phyloP scores from a whole-genome alignment of 1,140 invertebrate species.

The Pantala flavescens region DNA sequence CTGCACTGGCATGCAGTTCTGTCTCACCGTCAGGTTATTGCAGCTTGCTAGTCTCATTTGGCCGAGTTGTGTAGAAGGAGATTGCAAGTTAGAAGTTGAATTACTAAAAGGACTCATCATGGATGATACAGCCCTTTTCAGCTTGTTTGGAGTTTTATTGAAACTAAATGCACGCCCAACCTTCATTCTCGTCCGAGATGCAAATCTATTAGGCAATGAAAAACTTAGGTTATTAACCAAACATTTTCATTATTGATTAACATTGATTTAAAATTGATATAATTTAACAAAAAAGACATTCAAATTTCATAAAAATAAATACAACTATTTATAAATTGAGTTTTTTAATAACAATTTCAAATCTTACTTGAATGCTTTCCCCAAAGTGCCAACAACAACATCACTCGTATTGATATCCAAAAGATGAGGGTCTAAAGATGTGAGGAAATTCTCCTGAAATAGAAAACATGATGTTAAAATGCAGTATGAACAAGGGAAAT shows the following conservation, averaged over 20 bases:
- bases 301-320: too few relatives aligned
- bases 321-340: too few relatives aligned
- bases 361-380: constrained; percentile 65
- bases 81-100: constrained; percentile 51
- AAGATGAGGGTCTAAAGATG: constrained; percentile 60
- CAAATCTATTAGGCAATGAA: constrained; percentile 46
- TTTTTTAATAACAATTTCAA: constrained; percentile 17
- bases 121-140: constrained; percentile 88
- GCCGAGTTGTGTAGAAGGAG: constrained; percentile 60
- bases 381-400: constrained; percentile 67
- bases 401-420: constrained; percentile 77
- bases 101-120: constrained; percentile 85
- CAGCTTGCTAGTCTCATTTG: constrained; percentile 74
- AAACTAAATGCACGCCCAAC: constrained; percentile 88
- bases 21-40: constrained; percentile 52
- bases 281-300: too few relatives aligned
- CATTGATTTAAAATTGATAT: too few relatives aligned
- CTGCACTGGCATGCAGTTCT: background rate
- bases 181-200: constrained; percentile 71
- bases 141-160: constrained; percentile 84
- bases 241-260: too few relatives aligned
- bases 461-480: too few relatives aligned
- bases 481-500: too few relatives aligned
- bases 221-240: too few relatives aligned
- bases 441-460: constrained; percentile 66